Evolutionary conservation across 2,888 invertebrate species (phyloP).

Genomic region (Carabus problematicus): DNA sequence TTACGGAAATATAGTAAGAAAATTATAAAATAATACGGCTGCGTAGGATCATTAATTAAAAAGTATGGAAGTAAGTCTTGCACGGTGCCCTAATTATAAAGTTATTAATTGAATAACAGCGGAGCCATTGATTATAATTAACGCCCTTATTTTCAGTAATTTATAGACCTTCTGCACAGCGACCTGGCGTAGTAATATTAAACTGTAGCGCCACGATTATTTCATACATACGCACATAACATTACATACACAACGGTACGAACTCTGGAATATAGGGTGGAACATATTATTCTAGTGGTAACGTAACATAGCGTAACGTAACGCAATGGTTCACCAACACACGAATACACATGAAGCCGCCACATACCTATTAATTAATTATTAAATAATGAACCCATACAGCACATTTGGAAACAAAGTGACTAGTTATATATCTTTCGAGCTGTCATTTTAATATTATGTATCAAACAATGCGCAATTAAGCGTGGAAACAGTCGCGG

Average conservation of each 20-base stretch:
- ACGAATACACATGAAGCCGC: background rate
- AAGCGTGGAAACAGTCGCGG: background rate
- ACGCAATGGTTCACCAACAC: background rate
- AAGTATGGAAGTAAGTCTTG: constrained; percentile 28
- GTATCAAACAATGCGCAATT: constrained; percentile 12
- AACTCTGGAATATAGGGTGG: no score
- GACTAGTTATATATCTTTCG: background rate
- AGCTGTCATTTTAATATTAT: constrained; percentile 11
- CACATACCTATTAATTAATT: constrained; percentile 19
- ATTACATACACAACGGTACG: background rate
- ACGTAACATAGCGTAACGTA: no score
- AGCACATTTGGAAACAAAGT: constrained; percentile 12
- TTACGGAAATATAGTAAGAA: background rate
- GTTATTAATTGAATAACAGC: constrained; percentile 39
- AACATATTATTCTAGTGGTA: no score
- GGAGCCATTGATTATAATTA: constrained; percentile 38
- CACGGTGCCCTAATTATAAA: constrained; percentile 37
- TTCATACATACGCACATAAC: background rate
- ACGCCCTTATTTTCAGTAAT: constrained; percentile 37
- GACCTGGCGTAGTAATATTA: constrained; percentile 27
- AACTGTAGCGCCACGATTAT: constrained; percentile 28
- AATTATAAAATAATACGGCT: constrained; percentile 27
- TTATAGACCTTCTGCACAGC: constrained; percentile 27
- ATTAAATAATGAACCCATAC: constrained; percentile 26
- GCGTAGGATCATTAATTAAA: constrained; percentile 29